A percentile compares a stretch with the other conserved stretches of the same genome.
Conservation (phyloP, 2,888 invertebrate species). For the Rhodophaea formosa region DNA sequence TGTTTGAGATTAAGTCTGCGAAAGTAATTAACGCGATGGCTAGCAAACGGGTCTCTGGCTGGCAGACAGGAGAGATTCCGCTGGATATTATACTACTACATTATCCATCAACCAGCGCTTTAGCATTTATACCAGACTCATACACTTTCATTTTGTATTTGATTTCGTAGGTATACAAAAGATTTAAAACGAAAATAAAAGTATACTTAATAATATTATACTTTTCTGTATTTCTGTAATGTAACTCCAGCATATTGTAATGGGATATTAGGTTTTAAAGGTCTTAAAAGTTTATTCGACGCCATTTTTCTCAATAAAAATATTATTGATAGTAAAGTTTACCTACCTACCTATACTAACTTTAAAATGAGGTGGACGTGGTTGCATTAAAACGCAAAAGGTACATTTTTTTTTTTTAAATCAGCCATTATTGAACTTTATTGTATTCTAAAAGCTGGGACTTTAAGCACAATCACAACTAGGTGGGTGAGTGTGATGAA, state of each 20-base stretch:
- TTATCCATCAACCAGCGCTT: not conserved
- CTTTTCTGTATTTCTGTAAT: too few species aligned
- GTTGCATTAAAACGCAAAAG: too few species aligned
- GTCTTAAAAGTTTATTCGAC: too few species aligned
- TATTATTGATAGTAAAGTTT: too few species aligned
- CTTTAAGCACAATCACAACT: slow-evolving; percentile 1
- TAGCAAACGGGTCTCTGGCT: not conserved
- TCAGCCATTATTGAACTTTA: not conserved
- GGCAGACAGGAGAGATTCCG: slow-evolving; percentile 12
- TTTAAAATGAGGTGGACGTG: too few species aligned
- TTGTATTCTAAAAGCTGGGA: not conserved
- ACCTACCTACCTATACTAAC: too few species aligned
- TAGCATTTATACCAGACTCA: not conserved
- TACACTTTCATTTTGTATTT: not conserved
- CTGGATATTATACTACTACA: not conserved
- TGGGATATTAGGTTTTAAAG: too few species aligned
- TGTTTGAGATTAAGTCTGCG: slow-evolving; percentile 1
- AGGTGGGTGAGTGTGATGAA: slow-evolving; percentile 27
- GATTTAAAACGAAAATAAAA: too few species aligned
- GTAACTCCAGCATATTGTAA: too few species aligned
- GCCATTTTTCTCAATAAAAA: too few species aligned
- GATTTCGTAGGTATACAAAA: not conserved
- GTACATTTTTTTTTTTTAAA: too few species aligned
- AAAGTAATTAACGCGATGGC: slow-evolving; percentile 12
- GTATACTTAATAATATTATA: too few species aligned